Evolutionary conservation across 2,888 invertebrate genomes (phyloP).

Genomic region (Elaeidobius kamerunicus): DNA sequence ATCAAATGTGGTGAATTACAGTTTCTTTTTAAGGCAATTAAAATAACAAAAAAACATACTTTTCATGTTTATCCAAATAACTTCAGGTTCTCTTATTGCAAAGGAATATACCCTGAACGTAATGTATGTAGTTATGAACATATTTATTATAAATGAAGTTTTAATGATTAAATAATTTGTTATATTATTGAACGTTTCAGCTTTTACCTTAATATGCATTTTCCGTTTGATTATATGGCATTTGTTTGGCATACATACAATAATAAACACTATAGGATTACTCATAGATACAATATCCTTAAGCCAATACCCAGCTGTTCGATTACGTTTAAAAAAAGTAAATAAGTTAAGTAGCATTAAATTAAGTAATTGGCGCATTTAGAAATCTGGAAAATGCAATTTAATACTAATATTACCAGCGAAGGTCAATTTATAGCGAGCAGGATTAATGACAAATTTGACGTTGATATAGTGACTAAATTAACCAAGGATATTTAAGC

Average conservation of each 20-base stretch:
- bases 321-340: neutral
- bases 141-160: no score
- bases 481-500: conserved; percentile 15
- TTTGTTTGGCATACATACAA: neutral
- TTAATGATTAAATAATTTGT: no score
- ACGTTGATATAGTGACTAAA: conserved; percentile 6
- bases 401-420: conserved; percentile 6
- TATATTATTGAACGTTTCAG: neutral
- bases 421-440: conserved; percentile 4
- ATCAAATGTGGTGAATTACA: conserved; percentile 6
- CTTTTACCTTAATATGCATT: neutral
- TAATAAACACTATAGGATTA: no score
- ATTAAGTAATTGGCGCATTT: conserved; percentile 5
- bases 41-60: neutral
- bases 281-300: no score
- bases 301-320: neutral
- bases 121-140: no score
- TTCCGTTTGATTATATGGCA: neutral
- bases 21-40: conserved; percentile 4
- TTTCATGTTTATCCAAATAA: no score
- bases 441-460: conserved; percentile 3
- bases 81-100: no score
- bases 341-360: conserved; percentile 2
- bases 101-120: no score
- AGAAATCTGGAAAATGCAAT: conserved; percentile 6